These are phyloP conservation scores for Limosa lapponica DNA, from an alignment of 2,797 vertebrate species.

Conservation along the genomic window DNA sequence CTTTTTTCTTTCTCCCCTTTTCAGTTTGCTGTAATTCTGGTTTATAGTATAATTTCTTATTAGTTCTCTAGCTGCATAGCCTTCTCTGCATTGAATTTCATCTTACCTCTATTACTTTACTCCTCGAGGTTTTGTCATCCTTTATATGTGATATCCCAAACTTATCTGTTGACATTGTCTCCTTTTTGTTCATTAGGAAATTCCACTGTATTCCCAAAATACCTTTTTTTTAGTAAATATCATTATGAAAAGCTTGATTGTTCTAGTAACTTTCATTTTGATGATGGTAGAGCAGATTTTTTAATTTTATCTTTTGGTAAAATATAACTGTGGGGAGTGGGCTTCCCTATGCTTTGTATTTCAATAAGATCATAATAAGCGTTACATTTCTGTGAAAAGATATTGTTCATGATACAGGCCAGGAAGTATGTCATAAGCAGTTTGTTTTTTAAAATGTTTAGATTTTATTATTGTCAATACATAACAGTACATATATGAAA, in stretches of 20 bases:
- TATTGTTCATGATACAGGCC: neutral
- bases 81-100: neutral
- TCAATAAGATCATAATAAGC: neutral
- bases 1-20: neutral
- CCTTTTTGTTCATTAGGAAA: neutral
- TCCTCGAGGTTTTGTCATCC: neutral
- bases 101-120: neutral
- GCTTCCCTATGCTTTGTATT: neutral
- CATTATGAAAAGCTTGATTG: neutral
- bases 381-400: neutral
- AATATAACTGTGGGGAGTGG: neutral
- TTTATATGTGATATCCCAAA: neutral
- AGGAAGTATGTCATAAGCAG: slow-evolving; percentile 16
- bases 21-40: neutral
- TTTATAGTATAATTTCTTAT: neutral
- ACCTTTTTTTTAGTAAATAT: neutral
- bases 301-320: neutral
- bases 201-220: neutral
- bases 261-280: neutral
- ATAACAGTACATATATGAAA: slow-evolving; percentile 57
- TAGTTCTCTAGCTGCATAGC: neutral
- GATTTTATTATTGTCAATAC: slow-evolving; percentile 40
- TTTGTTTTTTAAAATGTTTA: slow-evolving; percentile 45
- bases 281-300: neutral
- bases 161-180: neutral